Base-by-base conservation (phyloP, 2,888 invertebrate species). In the Amphipyra berbera region DNA sequence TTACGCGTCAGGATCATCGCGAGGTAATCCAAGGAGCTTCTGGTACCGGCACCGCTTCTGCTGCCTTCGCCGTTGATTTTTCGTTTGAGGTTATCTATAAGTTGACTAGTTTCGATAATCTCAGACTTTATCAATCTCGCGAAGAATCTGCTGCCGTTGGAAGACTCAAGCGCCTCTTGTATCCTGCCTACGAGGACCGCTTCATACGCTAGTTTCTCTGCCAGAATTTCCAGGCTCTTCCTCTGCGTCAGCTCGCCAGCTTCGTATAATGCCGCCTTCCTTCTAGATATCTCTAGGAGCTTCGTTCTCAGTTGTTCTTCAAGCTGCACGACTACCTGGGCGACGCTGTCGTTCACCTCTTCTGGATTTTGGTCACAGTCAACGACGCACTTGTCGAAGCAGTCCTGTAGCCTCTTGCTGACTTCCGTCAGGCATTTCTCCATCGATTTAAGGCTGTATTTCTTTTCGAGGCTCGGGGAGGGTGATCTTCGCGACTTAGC, bases 161-260 rank as follows among this genome's bases (percentile, higher is more conserved):
- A 95, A 42, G 95, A 95, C 61, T 95, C 94, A 53, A 97, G 93
- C 50, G 97, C 96, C 86, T 97, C 96, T 76, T 96, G 96, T 71
- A 97, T 96, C 81, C 96, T 95, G 68, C 96, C 95, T 62, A 97
- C 95, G 61, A 97, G 95, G 27, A 97, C 96, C 61, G 97, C 97
- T 90, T 98, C 97, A 86, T 97, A 97, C 0, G 98, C 97, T 15
- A 98, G 95, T 83, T 97, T 97, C 88, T 98, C 97, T 1, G 97
- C 97, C 58, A 97, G 90, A 57, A 97, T 94, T 82, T 97, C 96
- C 70, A 97, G 90, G 83, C 96, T 96, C 71, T 96, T 96, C 48
- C 96, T 95, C 62, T 96, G 96, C 56, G 97, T 96, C 70, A 97
- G 94, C 81, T 96, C 96, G 60, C 97, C 97, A 10, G 96, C 95